Conservation (phyloP, 2,113 vertebrate species). For the Suricata suricatta region DNA sequence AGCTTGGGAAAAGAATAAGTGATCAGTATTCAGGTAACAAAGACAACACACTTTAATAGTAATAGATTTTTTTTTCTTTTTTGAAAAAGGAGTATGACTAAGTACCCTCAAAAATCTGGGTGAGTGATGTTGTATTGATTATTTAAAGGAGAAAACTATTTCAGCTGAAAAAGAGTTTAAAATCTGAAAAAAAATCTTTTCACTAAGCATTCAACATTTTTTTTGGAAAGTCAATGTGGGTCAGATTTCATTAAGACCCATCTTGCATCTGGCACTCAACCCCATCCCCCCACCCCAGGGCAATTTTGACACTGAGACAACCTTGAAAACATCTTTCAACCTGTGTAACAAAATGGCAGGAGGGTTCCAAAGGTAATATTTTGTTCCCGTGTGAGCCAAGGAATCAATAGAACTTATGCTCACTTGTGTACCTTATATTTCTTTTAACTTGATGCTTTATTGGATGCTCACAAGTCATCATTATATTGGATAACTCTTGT, state of each 20-base stretch:
- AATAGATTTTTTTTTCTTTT: conserved; percentile 35
- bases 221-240: not conserved
- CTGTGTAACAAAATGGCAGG: conserved; percentile 60
- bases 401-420: not conserved
- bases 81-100: not conserved
- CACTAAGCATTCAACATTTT: not conserved
- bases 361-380: conserved; percentile 50
- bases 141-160: not conserved
- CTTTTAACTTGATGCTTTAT: conserved; percentile 36
- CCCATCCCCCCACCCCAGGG: not conserved
- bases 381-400: conserved; percentile 6
- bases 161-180: not conserved
- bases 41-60: not conserved
- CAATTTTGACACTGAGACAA: conserved; percentile 47
- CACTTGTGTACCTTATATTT: conserved; percentile 37
- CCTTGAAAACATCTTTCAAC: not conserved
- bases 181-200: not conserved
- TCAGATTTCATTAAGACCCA: conserved; percentile 30
- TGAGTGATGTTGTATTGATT: not conserved
- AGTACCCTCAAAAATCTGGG: not conserved
- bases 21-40: conserved; percentile 23
- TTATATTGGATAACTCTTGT: conserved; percentile 12
- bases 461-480: conserved; percentile 21
- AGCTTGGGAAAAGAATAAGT: conserved; percentile 18
- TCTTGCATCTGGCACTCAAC: not conserved